Evolutionary conservation across 2,888 invertebrate genomes (phyloP).

Genomic region (Phyllotreta striolata): DNA sequence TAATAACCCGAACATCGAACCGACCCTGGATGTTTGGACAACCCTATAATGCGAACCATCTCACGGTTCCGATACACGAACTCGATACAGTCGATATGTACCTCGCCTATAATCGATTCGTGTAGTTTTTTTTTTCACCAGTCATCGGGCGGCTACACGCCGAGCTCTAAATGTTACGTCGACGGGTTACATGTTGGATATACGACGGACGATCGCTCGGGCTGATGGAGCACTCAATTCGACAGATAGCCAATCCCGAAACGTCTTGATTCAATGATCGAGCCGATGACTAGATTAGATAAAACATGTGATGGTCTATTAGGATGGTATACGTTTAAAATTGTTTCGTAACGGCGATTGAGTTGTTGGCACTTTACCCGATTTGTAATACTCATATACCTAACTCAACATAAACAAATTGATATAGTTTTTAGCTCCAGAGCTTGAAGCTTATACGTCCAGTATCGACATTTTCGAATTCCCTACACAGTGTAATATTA

Average conservation of each 20-base stretch:
- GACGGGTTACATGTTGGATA: constrained; percentile 30
- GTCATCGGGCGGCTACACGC: constrained; percentile 55
- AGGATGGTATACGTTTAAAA: constrained; percentile 14
- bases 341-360: constrained; percentile 4
- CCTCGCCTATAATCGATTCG: constrained; percentile 17
- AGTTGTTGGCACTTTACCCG: neutral
- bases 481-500: no score
- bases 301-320: constrained; percentile 10
- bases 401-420: no score
- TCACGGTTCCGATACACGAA: constrained; percentile 57
- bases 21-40: constrained; percentile 52
- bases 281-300: constrained; percentile 17
- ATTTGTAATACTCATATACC: no score
- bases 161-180: constrained; percentile 42
- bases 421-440: no score
- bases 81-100: constrained; percentile 58
- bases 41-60: constrained; percentile 55
- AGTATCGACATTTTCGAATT: no score
- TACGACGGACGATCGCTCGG: constrained; percentile 16
- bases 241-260: constrained; percentile 18
- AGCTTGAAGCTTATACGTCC: no score
- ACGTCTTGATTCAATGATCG: constrained; percentile 27
- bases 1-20: neutral
- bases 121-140: constrained; percentile 50
- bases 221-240: constrained; percentile 22